These are phyloP conservation scores for Lomographa bimaculata DNA, from an alignment of 2,888 invertebrate genomes.

Conservation along the genomic window DNA sequence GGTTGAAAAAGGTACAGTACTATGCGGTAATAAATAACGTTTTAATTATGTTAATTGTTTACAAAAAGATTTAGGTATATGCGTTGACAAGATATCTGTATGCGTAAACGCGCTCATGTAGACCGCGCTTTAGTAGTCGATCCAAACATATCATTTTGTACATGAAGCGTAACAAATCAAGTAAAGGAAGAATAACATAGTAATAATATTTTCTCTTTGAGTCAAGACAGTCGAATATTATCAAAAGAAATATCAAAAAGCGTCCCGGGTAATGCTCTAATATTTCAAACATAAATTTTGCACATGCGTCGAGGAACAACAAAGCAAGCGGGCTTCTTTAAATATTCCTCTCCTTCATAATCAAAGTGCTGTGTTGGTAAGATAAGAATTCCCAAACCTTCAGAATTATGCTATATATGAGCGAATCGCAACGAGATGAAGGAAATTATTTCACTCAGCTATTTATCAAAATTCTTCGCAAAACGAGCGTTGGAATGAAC, in stretches of 20 bases:
- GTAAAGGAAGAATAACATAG: slow-evolving; percentile 6
- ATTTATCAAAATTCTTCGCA: slow-evolving; percentile 71
- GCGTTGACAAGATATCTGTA: too few relatives aligned
- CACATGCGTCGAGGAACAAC: slow-evolving; percentile 67
- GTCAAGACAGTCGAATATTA: slow-evolving; percentile 31
- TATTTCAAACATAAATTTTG: slow-evolving; percentile 68
- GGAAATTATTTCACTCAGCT: slow-evolving; percentile 73
- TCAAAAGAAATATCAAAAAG: slow-evolving; percentile 45
- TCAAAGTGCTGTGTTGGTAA: slow-evolving; percentile 77
- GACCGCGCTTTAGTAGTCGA: too few relatives aligned
- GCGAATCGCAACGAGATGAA: slow-evolving; percentile 60
- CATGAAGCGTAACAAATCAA: too few relatives aligned
- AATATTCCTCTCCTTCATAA: slow-evolving; percentile 78
- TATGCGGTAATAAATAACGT: too few relatives aligned
- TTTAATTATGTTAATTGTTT: too few relatives aligned
- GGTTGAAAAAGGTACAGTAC: too few relatives aligned
- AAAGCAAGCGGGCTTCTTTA: slow-evolving; percentile 70
- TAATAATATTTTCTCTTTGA: slow-evolving; percentile 13
- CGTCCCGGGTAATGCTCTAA: slow-evolving; percentile 32
- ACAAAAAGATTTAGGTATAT: too few relatives aligned
- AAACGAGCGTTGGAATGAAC: slow-evolving; percentile 49
- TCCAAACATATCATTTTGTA: too few relatives aligned
- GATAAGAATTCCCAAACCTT: slow-evolving; percentile 77
- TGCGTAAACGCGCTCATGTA: too few relatives aligned
- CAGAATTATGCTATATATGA: slow-evolving; percentile 54